Percentiles rank a stretch among this genome's conserved stretches.
phyloP scores from a whole-genome alignment of 2,797 vertebrate species.

The Parauchenoglanis ngamensis region DNA sequence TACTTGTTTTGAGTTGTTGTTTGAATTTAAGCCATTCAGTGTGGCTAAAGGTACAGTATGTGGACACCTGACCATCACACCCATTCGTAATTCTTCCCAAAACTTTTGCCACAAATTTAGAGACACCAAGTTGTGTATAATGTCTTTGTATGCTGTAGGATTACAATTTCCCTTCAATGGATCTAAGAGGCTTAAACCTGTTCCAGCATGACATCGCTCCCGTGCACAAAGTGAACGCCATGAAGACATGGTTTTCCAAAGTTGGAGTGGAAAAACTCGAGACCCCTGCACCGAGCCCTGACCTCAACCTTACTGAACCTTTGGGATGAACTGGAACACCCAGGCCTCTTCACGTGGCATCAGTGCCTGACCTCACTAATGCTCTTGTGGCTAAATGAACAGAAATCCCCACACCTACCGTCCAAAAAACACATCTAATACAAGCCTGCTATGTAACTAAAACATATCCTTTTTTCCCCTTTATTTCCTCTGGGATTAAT shows the following conservation, averaged over 20 bases:
- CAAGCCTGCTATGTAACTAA: background rate
- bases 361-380: background rate
- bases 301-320: background rate
- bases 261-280: background rate
- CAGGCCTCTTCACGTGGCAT: background rate
- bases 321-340: background rate
- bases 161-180: background rate
- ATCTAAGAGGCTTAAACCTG: background rate
- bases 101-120: background rate
- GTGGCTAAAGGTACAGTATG: too few species aligned
- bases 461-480: background rate
- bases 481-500: background rate
- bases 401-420: background rate
- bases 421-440: background rate
- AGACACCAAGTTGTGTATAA: background rate
- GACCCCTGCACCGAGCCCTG: background rate
- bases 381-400: background rate
- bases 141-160: background rate
- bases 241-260: background rate
- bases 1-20: background rate
- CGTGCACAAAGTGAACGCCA: background rate
- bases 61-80: too few species aligned
- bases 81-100: too few species aligned
- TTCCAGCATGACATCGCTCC: background rate
- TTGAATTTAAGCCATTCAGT: too few species aligned